Percentiles rank a stretch among this genome's conserved stretches.
phyloP scores from a whole-genome alignment of 2,113 vertebrate genomes.

The Pteruthius melanotis region DNA sequence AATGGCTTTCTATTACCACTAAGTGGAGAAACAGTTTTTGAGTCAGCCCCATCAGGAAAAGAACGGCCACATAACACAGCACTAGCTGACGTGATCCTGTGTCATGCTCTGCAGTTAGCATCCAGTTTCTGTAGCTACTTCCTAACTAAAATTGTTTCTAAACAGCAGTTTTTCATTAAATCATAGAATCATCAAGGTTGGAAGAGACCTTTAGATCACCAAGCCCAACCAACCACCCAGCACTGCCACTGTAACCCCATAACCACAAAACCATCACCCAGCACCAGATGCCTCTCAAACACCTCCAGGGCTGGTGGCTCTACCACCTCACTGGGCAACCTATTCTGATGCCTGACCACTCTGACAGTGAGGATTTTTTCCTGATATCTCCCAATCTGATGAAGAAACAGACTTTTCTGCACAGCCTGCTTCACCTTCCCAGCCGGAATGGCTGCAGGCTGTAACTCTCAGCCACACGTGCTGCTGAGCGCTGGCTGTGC shows the following conservation, averaged over 20 bases:
- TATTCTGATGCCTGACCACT: neutral
- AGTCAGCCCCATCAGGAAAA: neutral
- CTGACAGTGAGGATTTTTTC: no score
- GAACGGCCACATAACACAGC: rapidly evolving
- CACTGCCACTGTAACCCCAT: neutral
- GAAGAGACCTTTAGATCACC: neutral
- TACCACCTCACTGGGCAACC: neutral
- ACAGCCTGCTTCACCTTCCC: neutral
- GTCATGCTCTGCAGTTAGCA: neutral
- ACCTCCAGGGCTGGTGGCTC: neutral
- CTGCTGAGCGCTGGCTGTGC: neutral
- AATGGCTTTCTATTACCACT: neutral
- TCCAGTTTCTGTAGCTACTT: neutral
- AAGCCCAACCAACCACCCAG: neutral
- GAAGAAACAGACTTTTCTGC: neutral
- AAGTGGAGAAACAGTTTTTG: neutral
- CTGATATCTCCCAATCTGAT: neutral
- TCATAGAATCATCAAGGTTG: neutral
- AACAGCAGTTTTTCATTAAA: neutral
- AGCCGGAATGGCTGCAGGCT: neutral
- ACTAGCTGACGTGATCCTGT: rapidly evolving
- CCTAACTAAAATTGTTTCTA: neutral
- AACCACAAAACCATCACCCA: neutral
- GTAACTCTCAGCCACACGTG: rapidly evolving
- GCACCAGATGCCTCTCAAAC: neutral